Base-by-base conservation (phyloP, 2,113 vertebrate species). In the Hucho hucho region DNA sequence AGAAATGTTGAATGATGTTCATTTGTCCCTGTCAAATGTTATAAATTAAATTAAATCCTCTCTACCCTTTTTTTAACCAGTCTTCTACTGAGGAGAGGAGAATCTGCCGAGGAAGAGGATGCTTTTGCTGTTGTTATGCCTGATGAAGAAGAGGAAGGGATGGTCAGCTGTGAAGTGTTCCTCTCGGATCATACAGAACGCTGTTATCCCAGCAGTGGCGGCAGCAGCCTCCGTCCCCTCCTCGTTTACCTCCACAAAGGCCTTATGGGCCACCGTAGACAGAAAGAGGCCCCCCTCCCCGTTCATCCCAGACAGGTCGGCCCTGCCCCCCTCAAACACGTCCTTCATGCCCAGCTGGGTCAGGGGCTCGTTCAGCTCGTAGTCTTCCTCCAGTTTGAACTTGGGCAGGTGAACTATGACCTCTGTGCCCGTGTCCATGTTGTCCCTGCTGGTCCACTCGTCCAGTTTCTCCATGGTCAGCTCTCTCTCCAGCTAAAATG, bases 171-270 rank as follows among this genome's bases (percentile, higher is more conserved):
- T 89, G 81, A 99, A 97, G 72, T 88, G 77, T 73, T 95, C 92
- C 79, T 94, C 93, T 0, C 79, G 25, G 2, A 73, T 0, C 93
- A 95, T 91, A 75, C 91, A 90, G 4, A 91, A 86, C 0, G 25
- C 0, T 0, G 69, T 49, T 0, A 95, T 49, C n/a, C 74, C 93
- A 0, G 89, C 96, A 0, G 96, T 98, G 79, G 96, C 96, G 0
- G 95, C 97, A 0, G 96, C 95, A 0, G 97, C 97, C 85, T 98
- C 96, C 0, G 95, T 98, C 20, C 97, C 98, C 75, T 97, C 96
- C 87, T 99, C 97, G 0, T 97, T 98, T 79, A 98, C 95, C 70
- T 99, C 97, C 28, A 95, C 92, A 26, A 96, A 97, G 72, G 95
- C 92, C 85, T 97, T 97, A 87, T 99, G 97, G 49, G 93, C 85